Percentiles rank a stretch among this genome's conserved stretches.
Conservation (phyloP, 2,888 invertebrate genomes). For the Lapara coniferarum region DNA sequence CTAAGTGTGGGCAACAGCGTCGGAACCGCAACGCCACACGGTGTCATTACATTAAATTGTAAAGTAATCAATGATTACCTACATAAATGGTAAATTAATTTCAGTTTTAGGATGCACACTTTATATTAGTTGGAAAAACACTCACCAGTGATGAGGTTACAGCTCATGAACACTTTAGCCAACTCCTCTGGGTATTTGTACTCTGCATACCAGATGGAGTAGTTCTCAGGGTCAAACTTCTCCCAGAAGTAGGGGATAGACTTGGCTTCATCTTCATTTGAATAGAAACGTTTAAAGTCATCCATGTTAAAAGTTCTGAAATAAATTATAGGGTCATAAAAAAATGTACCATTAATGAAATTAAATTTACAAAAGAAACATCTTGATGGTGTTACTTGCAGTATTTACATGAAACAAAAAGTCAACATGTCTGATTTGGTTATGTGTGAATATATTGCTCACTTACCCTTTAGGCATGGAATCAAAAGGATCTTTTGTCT, state of each 20-base stretch:
- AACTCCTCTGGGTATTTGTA: constrained; percentile 98
- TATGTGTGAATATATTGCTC: background rate
- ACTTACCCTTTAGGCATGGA: constrained; percentile 91
- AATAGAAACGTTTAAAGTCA: constrained; percentile 98
- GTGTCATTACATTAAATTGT: too few relatives aligned
- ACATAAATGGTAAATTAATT: too few relatives aligned
- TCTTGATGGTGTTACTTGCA: too few relatives aligned
- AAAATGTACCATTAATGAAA: too few relatives aligned
- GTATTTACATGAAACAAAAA: too few relatives aligned
- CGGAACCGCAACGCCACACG: too few relatives aligned
- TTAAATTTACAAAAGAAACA: too few relatives aligned
- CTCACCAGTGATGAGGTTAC: constrained; percentile 96
- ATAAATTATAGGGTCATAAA: background rate
- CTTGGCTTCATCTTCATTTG: constrained; percentile 96
- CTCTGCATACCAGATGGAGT: constrained; percentile 98
- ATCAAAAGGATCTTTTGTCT: constrained; percentile 96
- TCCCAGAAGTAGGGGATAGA: constrained; percentile 99
- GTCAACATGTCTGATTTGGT: background rate
- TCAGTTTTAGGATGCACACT: background rate
- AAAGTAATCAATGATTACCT: too few relatives aligned
- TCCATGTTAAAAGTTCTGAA: constrained; percentile 95
- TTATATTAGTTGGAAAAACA: background rate
- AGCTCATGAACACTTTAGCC: constrained; percentile 97
- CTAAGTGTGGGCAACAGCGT: too few relatives aligned
- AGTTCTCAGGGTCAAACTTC: constrained; percentile 97